Evolutionary conservation across 2,888 invertebrate species (phyloP), one percentile per base, ranked within the genome.

Genomic region (Oscheius sp.): DNA sequence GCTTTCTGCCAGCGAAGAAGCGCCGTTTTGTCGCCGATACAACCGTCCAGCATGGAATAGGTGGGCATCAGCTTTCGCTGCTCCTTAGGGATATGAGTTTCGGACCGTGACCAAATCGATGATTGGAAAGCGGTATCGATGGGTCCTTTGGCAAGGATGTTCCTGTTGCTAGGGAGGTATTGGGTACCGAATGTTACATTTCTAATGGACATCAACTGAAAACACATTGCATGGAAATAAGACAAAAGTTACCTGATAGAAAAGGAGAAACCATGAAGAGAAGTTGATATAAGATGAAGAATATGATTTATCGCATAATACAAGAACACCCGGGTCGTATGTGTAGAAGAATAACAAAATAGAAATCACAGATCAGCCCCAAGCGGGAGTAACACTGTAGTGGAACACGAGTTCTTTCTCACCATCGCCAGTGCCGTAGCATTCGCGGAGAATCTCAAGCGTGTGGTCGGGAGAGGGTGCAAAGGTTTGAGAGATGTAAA

Each of bases 381-480:
- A 84, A 9, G 84, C 84, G 10, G 66, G 79, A 35, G 81, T 81
- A n/a, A 78, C 80, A 70, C 81, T 81, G 73, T 84, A 84, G 62
- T 84, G 80, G 9, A 84, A 70, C 4, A 80, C 77, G 9, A 84
- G 59, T n/a, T 78, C 58, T 7, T 70, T 72, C 3, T 82, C 71
- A n/a, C 37, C 65, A 10, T 55, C 55, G 2, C 74, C 75, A 2
- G 77, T 71, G 13, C 75, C 65, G 42, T 78, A 81, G 37, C 81
- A 81, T 10, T 76, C 70, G 5, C 57, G 51, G 37, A 79, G 72
- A 11, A 79, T 76, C 62, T 80, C 76, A 33, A 83, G 76, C 32
- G 82, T 81, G 62, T 81, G 81, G 51, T 82, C 84, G 2, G 81
- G 82, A 11, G 84, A 84, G 11, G 84, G 84, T 4, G 81, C 81